Evolutionary conservation across 1,140 invertebrate species (phyloP).

Genomic region (Aplysia californica): DNA sequence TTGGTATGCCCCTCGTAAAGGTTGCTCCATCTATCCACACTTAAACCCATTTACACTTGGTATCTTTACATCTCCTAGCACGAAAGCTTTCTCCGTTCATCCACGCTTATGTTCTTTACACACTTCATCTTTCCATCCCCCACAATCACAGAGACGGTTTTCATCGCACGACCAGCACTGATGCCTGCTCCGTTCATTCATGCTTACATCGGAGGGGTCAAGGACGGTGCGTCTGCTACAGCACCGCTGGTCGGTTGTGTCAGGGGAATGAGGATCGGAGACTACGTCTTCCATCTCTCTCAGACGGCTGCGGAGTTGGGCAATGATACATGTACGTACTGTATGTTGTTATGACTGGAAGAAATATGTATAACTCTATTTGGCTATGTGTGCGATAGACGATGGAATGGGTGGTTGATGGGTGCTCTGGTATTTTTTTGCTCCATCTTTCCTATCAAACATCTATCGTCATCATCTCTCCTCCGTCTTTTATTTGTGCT

Average conservation of each 20-base stretch:
- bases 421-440: too few relatives aligned
- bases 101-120: too few relatives aligned
- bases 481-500: too few relatives aligned
- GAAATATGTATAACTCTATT: too few relatives aligned
- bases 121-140: too few relatives aligned
- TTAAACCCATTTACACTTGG: conserved; percentile 5
- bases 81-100: not conserved
- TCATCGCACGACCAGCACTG: conserved; percentile 83
- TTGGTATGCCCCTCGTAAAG: too few relatives aligned
- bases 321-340: conserved; percentile 42
- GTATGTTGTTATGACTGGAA: too few relatives aligned
- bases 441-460: too few relatives aligned
- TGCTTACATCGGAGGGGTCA: conserved; percentile 87
- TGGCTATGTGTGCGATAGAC: too few relatives aligned
- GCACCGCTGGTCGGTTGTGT: conserved; percentile 76
- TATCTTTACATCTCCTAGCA: not conserved
- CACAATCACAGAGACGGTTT: conserved; percentile 82
- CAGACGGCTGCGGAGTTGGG: conserved; percentile 11
- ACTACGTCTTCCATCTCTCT: conserved; percentile 80
- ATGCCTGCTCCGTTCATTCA: conserved; percentile 88
- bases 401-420: too few relatives aligned
- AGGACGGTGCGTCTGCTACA: conserved; percentile 69
- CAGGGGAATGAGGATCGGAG: conserved; percentile 87
- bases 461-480: too few relatives aligned
- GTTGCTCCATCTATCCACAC: too few relatives aligned